These are phyloP conservation scores for Globodera rostochiensis DNA, from an alignment of 1,140 invertebrate species.

Conservation along the genomic window DNA sequence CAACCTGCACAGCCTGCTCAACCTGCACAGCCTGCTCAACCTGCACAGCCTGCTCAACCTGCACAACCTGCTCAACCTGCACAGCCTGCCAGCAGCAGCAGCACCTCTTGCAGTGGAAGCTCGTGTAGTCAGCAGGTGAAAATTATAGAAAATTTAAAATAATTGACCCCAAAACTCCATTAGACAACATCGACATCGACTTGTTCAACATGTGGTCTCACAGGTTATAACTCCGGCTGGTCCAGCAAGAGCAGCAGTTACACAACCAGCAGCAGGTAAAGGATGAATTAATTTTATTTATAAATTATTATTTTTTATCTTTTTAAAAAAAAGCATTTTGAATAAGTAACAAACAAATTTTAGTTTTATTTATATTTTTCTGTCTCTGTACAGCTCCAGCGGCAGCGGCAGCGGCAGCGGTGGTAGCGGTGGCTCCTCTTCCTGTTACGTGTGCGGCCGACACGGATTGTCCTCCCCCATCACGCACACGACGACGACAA, in stretches of 20 bases:
- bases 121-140: not conserved
- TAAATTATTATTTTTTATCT: no score
- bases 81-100: not conserved
- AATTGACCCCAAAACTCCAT: not conserved
- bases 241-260: constrained; percentile 32
- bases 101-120: not conserved
- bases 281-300: no score
- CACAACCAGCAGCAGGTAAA: not conserved
- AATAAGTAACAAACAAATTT: not conserved
- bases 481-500: not conserved
- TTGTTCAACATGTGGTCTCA: not conserved
- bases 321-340: not conserved
- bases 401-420: not conserved
- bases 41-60: no score
- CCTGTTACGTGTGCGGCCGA: not conserved
- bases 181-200: not conserved
- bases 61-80: no score
- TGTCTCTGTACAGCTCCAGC: not conserved
- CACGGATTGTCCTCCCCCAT: not conserved
- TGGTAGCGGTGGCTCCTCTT: not conserved
- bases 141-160: not conserved
- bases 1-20: not conserved
- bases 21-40: not conserved
- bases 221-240: not conserved
- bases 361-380: not conserved